A percentile compares a stretch with the other conserved stretches of the same genome.
These are phyloP conservation scores for Colaptes auratus DNA, from an alignment of 2,113 vertebrate genomes.

Conservation along the genomic window DNA sequence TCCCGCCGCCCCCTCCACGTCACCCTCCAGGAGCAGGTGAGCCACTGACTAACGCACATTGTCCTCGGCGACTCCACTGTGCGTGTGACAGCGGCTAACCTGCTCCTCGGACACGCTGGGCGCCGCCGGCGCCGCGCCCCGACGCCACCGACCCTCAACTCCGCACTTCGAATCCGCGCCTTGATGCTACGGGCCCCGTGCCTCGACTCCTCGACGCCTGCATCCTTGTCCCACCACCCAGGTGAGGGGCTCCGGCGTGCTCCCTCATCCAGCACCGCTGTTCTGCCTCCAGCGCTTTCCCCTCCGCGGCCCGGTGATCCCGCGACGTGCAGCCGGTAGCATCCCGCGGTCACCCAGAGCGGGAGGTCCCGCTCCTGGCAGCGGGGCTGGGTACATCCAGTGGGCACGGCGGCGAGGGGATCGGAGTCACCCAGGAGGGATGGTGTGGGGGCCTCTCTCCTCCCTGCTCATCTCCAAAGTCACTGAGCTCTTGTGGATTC, in stretches of 20 bases:
- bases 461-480: not conserved
- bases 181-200: not conserved
- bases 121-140: not conserved
- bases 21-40: conserved; percentile 91
- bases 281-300: not conserved
- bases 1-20: not conserved
- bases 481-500: not conserved
- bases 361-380: not conserved
- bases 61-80: conserved; percentile 94
- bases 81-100: conserved; percentile 99
- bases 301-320: not conserved
- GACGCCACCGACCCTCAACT: not conserved
- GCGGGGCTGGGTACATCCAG: not conserved
- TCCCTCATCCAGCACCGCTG: rapidly evolving
- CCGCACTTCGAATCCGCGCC: not conserved
- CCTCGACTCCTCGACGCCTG: not conserved
- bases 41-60: conserved; percentile 99
- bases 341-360: not conserved
- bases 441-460: not conserved
- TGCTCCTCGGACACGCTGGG: conserved; percentile 87
- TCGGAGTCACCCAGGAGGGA: not conserved
- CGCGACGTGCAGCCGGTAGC: not conserved
- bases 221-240: not conserved
- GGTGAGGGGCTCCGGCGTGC: not conserved
- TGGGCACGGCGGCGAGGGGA: not conserved